These are phyloP conservation scores for Gobio occitaniae DNA, from an alignment of 2,797 vertebrate species.

Conservation along the genomic window DNA sequence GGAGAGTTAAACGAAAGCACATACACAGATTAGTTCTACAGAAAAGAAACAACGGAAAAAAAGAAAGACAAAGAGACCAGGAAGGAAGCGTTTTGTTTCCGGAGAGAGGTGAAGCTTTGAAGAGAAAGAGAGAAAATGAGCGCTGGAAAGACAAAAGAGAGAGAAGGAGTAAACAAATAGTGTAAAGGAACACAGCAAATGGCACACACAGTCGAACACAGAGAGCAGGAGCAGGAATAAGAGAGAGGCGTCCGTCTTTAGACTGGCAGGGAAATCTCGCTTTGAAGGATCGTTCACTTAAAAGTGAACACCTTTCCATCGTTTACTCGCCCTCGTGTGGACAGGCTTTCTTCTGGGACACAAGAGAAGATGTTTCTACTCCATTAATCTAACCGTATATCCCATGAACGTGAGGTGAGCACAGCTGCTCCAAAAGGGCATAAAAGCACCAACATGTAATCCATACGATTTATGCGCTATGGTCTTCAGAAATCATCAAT, in stretches of 20 bases:
- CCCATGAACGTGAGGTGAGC: not conserved
- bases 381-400: not conserved
- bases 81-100: conserved; percentile 50
- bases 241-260: conserved; percentile 54
- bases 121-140: conserved; percentile 45
- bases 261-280: conserved; percentile 52
- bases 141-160: conserved; percentile 49
- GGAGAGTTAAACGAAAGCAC: conserved; percentile 71
- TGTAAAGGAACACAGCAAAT: conserved; percentile 44
- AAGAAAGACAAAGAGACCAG: conserved; percentile 46
- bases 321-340: not conserved
- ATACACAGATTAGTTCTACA: conserved; percentile 60
- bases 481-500: not conserved
- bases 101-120: conserved; percentile 36
- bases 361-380: too few relatives aligned
- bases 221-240: conserved; percentile 20
- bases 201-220: conserved; percentile 43
- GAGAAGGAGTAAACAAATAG: conserved; percentile 57
- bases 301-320: not conserved
- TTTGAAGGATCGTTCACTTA: not conserved
- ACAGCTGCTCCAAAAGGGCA: not conserved
- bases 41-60: conserved; percentile 29
- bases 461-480: not conserved
- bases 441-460: not conserved
- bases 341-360: not conserved